phyloP scores from a whole-genome alignment of 2,113 vertebrate species.

The Camelus bactrianus region DNA sequence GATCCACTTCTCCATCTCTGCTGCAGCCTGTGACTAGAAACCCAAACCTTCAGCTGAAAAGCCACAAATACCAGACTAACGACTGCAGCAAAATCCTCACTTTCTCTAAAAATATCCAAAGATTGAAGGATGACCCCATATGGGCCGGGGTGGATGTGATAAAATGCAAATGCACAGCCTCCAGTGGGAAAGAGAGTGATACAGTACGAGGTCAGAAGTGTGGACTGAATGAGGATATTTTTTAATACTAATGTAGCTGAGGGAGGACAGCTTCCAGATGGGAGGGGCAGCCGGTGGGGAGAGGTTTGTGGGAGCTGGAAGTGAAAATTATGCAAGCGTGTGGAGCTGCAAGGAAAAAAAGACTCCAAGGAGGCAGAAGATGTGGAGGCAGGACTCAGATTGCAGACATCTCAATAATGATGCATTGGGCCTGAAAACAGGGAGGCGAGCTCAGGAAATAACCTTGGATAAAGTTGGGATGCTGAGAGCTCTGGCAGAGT shows the following conservation, averaged over 20 bases:
- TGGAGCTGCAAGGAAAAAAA: constrained; percentile 45
- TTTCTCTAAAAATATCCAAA: constrained; percentile 74
- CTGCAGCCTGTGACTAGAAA: constrained; percentile 59
- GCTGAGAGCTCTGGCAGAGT: background rate
- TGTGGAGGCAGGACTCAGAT: background rate
- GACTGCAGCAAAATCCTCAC: constrained; percentile 41
- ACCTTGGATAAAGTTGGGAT: background rate
- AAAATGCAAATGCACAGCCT: constrained; percentile 74
- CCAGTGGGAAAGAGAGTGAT: constrained; percentile 42
- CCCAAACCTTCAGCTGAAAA: constrained; percentile 65
- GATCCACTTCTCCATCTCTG: constrained; percentile 30
- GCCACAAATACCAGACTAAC: constrained; percentile 63
- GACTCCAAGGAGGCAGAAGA: background rate
- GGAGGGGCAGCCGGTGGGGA: constrained; percentile 33
- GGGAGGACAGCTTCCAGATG: constrained; percentile 45
- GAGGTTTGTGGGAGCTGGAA: constrained; percentile 22
- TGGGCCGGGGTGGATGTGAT: constrained; percentile 67
- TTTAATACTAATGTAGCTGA: constrained; percentile 58
- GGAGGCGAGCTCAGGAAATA: background rate
- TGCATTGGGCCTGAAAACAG: background rate
- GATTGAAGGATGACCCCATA: constrained; percentile 79
- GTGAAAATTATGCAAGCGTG: constrained; percentile 47
- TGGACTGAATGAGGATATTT: constrained; percentile 43
- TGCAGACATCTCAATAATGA: background rate
- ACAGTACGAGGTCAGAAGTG: constrained; percentile 55